Evolutionary conservation across 2,888 invertebrate genomes (phyloP).

Genomic region (Netelia fuscicornis): DNA sequence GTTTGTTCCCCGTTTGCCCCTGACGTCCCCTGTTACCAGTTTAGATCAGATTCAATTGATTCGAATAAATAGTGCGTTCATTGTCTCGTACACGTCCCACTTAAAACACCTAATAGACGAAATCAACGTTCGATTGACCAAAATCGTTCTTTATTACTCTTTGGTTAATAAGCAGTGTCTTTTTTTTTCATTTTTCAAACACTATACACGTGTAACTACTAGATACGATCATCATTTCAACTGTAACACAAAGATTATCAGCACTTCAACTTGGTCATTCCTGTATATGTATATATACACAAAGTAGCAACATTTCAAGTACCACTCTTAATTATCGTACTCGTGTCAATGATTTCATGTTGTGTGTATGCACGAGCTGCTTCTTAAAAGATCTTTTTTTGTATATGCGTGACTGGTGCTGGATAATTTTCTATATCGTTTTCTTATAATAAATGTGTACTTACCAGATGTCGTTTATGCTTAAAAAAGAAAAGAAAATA

Average conservation of each 20-base stretch:
- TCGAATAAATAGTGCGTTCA: slow-evolving; percentile 48
- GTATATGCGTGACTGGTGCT: too few relatives aligned
- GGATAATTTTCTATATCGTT: background rate
- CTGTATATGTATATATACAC: too few relatives aligned
- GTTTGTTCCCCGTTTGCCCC: slow-evolving; percentile 56
- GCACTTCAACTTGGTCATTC: too few relatives aligned
- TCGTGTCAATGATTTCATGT: background rate
- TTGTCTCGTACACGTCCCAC: background rate
- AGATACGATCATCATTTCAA: too few relatives aligned
- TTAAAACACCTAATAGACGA: slow-evolving; percentile 1
- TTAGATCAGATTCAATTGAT: slow-evolving; percentile 68
- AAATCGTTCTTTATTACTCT: background rate
- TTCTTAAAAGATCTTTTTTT: background rate
- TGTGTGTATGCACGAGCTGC: background rate
- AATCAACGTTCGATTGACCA: slow-evolving; percentile 3
- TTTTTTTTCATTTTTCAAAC: background rate
- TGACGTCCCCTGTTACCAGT: slow-evolving; percentile 25
- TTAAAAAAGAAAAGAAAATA: slow-evolving; percentile 1
- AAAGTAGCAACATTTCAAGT: too few relatives aligned
- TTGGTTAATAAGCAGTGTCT: background rate
- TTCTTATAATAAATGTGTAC: background rate
- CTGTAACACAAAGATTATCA: too few relatives aligned
- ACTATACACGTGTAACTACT: background rate
- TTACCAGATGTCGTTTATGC: background rate
- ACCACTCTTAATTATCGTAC: too few relatives aligned